Evolutionary conservation across 2,113 vertebrate species (phyloP), one percentile per base, ranked within the genome.

Genomic region (Mus musculus): DNA sequence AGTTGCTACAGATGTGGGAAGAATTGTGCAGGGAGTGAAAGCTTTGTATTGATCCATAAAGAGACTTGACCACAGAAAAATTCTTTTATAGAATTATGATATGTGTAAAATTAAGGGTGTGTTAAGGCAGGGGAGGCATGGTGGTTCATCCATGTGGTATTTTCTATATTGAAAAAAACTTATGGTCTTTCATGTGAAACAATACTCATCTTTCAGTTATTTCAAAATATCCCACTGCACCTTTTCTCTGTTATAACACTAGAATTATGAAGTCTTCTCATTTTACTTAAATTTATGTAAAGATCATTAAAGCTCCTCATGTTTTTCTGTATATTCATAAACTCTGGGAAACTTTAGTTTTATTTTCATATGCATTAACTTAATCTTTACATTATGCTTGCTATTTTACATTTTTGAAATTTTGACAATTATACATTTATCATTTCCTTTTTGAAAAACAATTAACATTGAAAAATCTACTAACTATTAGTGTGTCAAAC

Each of bases 351-450:
- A 19, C 2, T 1, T 91, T 28, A 81, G 5, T 28, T 56, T 46
- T 22, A 85, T 88, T 26, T 65, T 65, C 46, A 54, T 28, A 5
- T 0, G 75, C 56, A 82, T 24, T 69, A 49, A 59, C 80, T 69
- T 77, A 92, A 63, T 71, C 26, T 73, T 75, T 52, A 2, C 77
- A 42, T 2, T 3, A 14, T 36, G 28, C 26, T 7, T 52, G 78
- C 75, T 75, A 33, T 33, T 2, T 67, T 85, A 14, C 17, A 6
- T 54, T 76, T 52, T 10, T 17, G 11, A 75, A 84, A 75, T 56
- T 88, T 80, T 93, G 42, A 14, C 36, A 86, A 73, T 77, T 91
- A 28, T 89, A 28, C 30, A 26, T 78, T 61, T 69, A 94, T 94
- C 56, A 52, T 72, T 4, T 30, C 54, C 0, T 33, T 65, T 46